phyloP scores from a whole-genome alignment of 2,797 vertebrate species.

The Momotus momota region DNA sequence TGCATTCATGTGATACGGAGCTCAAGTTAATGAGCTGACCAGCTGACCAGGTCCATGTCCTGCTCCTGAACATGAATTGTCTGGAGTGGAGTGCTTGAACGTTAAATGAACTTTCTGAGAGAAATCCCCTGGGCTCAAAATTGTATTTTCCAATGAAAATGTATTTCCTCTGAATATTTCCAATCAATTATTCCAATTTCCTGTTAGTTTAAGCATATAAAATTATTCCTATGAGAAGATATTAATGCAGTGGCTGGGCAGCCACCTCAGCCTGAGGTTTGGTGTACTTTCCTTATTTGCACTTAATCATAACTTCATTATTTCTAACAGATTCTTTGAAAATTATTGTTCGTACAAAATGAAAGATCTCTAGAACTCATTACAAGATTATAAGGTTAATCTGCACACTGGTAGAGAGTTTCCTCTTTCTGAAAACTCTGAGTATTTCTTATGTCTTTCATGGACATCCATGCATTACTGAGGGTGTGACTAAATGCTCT shows the following conservation, averaged over 20 bases:
- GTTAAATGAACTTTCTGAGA: not conserved
- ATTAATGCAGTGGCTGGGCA: not conserved
- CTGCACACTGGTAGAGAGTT: not conserved
- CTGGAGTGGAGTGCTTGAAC: not conserved
- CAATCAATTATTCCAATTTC: not conserved
- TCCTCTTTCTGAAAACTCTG: not conserved
- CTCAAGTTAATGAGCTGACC: not conserved
- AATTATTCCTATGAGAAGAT: not conserved
- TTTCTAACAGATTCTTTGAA: constrained; percentile 11
- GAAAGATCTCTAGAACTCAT: not conserved
- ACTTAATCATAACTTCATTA: constrained; percentile 2
- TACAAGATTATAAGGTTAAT: constrained; percentile 2
- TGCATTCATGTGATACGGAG: not conserved
- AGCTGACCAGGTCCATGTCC: too few species aligned
- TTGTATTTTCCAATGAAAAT: not conserved
- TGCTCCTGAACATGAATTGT: not conserved
- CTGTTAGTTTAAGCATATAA: not conserved
- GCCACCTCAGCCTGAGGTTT: not conserved
- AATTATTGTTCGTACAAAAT: not conserved
- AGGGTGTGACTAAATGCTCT: not conserved
- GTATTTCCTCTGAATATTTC: constrained; percentile 22
- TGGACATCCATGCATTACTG: not conserved
- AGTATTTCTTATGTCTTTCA: not conserved
- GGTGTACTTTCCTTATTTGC: not conserved
- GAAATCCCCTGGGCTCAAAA: not conserved